Conservation (phyloP, 2,888 invertebrate genomes). For the Brachynemurus nebulosus region DNA sequence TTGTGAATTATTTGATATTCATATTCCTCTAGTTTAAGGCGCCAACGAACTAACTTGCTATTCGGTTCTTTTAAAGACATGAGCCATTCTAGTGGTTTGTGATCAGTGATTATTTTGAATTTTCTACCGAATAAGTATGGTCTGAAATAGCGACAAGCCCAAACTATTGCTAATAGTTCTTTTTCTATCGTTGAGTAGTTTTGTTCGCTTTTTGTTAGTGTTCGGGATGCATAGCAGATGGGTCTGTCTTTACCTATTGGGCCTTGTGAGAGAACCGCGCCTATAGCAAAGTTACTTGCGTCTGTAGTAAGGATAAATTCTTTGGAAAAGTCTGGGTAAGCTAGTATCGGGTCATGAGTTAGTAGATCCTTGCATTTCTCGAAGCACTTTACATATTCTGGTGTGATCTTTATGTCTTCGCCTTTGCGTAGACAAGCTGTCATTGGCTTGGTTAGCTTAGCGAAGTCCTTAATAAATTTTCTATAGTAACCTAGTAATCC, state of each 20-base stretch:
- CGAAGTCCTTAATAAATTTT: constrained; percentile 17
- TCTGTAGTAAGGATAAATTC: constrained; percentile 22
- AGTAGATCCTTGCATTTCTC: constrained; percentile 19
- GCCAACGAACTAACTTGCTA: constrained; percentile 22
- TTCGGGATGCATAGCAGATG: constrained; percentile 25
- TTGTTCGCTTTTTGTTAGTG: constrained; percentile 23
- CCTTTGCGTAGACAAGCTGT: constrained; percentile 13
- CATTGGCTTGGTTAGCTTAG: constrained; percentile 17
- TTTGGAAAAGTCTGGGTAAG: constrained; percentile 19
- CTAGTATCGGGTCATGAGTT: constrained; percentile 18
- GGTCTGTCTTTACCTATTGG: constrained; percentile 22
- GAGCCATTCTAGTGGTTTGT: constrained; percentile 25
- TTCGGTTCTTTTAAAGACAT: constrained; percentile 23
- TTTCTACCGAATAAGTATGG: constrained; percentile 27
- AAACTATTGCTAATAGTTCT: constrained; percentile 27
- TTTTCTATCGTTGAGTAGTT: constrained; percentile 27
- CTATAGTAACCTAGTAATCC: constrained; percentile 18
- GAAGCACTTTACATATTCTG: constrained; percentile 10
- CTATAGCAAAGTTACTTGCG: constrained; percentile 18
- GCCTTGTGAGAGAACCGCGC: constrained; percentile 16
- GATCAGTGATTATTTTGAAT: constrained; percentile 26
- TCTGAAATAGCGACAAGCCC: constrained; percentile 24
- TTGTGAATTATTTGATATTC: constrained; percentile 24
- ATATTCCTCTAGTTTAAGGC: constrained; percentile 23
- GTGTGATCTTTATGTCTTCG: constrained; percentile 9